phyloP scores from a whole-genome alignment of 2,797 vertebrate species.

The Scolopax rusticola region DNA sequence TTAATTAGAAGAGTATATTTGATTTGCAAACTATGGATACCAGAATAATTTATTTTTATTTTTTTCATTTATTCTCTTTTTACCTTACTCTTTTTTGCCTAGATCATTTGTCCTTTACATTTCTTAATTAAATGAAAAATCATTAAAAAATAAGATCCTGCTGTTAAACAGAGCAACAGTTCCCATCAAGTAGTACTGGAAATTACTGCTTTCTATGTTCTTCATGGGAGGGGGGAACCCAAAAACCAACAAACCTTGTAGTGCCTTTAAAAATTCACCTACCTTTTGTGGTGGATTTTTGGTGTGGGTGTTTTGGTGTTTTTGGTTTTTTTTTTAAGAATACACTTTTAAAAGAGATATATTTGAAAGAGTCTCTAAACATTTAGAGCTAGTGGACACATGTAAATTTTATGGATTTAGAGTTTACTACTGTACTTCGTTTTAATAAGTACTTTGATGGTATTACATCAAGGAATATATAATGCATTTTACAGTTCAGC shows the following conservation, averaged over 20 bases:
- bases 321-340: neutral
- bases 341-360: neutral
- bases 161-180: neutral
- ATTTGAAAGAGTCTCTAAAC: neutral
- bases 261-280: neutral
- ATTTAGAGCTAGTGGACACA: neutral
- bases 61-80: neutral
- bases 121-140: neutral
- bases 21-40: neutral
- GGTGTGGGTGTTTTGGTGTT: neutral
- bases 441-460: constrained; percentile 26
- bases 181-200: neutral
- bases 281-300: neutral
- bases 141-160: neutral
- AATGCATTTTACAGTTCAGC: constrained; percentile 31
- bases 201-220: neutral
- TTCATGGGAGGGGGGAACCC: too few relatives aligned
- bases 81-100: neutral
- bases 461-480: constrained; percentile 48
- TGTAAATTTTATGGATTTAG: neutral
- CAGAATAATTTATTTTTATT: neutral
- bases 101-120: neutral
- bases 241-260: neutral
- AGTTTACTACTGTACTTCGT: neutral
- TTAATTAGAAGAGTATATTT: neutral